A percentile compares a stretch with the other conserved stretches of the same genome.
These are phyloP conservation scores for Varecia variegata DNA, from an alignment of 2,797 vertebrate genomes.

Conservation along the genomic window DNA sequence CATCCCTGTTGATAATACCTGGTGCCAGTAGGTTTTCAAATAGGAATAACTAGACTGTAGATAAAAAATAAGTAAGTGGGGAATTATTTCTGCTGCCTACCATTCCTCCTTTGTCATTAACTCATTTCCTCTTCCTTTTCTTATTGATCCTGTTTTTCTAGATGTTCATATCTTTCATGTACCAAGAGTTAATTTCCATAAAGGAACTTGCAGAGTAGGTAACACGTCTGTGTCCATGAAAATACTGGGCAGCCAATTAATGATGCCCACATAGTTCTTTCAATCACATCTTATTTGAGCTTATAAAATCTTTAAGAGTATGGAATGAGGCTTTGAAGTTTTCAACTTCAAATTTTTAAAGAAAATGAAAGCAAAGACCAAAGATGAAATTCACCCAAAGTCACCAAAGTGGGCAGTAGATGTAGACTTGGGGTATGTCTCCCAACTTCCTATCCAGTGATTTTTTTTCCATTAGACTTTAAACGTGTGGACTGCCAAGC, in stretches of 20 bases:
- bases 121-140: background rate
- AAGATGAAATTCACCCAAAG: conserved; percentile 12
- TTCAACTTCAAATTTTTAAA: conserved; percentile 41
- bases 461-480: conserved; percentile 3
- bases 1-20: conserved; percentile 72
- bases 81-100: background rate
- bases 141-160: background rate
- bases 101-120: background rate
- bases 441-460: background rate
- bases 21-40: conserved; percentile 69
- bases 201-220: background rate
- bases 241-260: background rate
- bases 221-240: background rate
- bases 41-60: conserved; percentile 47
- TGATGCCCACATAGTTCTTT: background rate
- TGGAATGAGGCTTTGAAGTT: background rate
- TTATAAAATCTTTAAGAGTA: background rate
- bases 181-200: background rate
- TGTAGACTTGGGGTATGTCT: background rate
- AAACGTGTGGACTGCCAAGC: background rate
- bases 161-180: background rate
- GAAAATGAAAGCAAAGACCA: conserved; percentile 39
- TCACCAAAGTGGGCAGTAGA: background rate
- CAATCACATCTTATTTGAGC: background rate
- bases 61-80: conserved; percentile 42